Conservation (phyloP, 2,888 invertebrate genomes). For the Drosophila antonietae region DNA sequence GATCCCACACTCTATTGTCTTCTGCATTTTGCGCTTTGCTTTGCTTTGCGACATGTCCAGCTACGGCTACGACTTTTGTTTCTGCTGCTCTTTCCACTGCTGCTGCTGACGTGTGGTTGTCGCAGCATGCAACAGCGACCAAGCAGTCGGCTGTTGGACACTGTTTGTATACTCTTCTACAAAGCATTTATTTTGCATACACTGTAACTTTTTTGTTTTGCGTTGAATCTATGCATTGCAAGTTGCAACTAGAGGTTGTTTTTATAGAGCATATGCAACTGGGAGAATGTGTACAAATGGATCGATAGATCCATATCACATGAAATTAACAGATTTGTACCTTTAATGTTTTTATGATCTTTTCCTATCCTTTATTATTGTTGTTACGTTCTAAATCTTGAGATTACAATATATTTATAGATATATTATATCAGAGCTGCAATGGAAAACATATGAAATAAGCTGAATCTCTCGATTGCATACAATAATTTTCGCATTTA, state of each 20-base stretch:
- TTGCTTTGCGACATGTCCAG: slow-evolving; percentile 31
- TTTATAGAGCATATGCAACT: too few relatives aligned
- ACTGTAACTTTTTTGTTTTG: neutral
- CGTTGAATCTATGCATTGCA: neutral
- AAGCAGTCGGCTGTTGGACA: slow-evolving; percentile 33
- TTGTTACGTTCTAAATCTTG: too few relatives aligned
- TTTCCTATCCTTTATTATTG: too few relatives aligned
- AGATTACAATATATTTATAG: too few relatives aligned
- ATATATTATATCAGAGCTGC: too few relatives aligned
- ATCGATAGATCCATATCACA: too few relatives aligned
- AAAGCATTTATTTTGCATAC: too few relatives aligned
- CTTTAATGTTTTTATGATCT: too few relatives aligned
- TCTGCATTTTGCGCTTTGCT: slow-evolving; percentile 33
- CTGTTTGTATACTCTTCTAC: neutral
- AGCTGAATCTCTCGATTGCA: too few relatives aligned
- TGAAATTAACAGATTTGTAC: too few relatives aligned
- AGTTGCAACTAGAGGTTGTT: neutral
- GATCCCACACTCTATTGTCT: slow-evolving; percentile 45
- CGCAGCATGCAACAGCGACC: slow-evolving; percentile 37
- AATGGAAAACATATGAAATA: too few relatives aligned
- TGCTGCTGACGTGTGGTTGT: slow-evolving; percentile 16
- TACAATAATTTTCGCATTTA: too few relatives aligned
- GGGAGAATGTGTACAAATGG: neutral
- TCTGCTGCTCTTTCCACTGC: slow-evolving; percentile 9
- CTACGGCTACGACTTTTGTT: neutral